Evolutionary conservation across 2,113 vertebrate genomes (phyloP), one percentile per base, ranked within the genome.

Genomic region (Chascanopsetta lugubris): DNA sequence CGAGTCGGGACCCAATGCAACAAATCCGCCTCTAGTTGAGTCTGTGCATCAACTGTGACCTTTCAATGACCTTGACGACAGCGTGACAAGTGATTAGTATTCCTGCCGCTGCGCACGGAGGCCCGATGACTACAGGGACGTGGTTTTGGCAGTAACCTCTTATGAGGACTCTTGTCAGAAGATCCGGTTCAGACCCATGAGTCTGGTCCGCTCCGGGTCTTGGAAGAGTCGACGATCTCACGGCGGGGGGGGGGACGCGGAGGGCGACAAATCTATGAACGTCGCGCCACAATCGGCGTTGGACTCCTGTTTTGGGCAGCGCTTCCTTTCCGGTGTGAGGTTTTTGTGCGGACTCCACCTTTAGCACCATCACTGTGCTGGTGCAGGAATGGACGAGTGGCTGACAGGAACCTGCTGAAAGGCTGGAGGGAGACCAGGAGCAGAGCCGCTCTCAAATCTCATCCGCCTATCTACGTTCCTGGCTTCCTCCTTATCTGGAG

Each of bases 401-500:
- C 48, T 20, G 61, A 77, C 42, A 64, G 75, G 53, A 76, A 80
- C 63, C 79, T 82, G 86, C 66, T 86, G 87, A 92, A 85, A 90
- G 76, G 75, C 77, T 73, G 76, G 80, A 89, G 70, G 76, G 64
- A 80, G 87, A 89, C 79, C 86, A 89, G 84, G 83, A 66, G 43
- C 69, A 11, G 46, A 62, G n/a, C n/a, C n/a, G n/a, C n/a, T n/a
- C 49, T 69, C 85, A 90, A 91, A 90, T 88, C 82, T 89, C 79
- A 68, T 86, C 77, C 69, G 71, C 81, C 83, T 72, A 90, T 91
- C 86, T 90, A 32, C 59, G 69, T 72, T 83, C 62, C 85, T 82
- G 85, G 77, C 85, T 85, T 89, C 75, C 84, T 89, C 84, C 85
- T 91, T 89, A 91, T 92, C 86, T 85, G 78, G 65, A 85, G 77